Conservation (phyloP, 1,140 invertebrate species). For the Helicoverpa zea region DNA sequence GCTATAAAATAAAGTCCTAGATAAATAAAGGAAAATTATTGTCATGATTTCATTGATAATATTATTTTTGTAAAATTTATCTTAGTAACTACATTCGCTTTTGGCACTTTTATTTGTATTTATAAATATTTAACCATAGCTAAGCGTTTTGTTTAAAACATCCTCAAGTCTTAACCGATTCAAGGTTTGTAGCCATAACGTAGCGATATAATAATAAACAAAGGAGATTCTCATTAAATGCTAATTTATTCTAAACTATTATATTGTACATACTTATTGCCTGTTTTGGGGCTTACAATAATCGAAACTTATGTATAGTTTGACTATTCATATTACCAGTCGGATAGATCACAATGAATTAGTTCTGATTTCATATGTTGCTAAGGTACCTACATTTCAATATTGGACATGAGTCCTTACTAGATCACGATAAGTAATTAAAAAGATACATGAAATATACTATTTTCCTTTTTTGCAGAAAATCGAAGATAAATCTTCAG, state of each 20-base stretch:
- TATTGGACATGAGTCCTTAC: too few relatives aligned
- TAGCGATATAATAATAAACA: constrained; percentile 15
- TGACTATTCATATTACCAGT: background rate
- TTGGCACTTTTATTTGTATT: background rate
- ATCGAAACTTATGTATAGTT: constrained; percentile 2
- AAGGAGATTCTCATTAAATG: constrained; percentile 26
- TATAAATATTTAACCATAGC: background rate
- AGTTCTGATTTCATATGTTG: too few relatives aligned
- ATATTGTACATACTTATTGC: background rate
- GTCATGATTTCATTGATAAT: too few relatives aligned
- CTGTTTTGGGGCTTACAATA: constrained; percentile 17
- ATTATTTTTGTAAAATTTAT: too few relatives aligned
- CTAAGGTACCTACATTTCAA: too few relatives aligned
- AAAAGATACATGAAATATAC: background rate
- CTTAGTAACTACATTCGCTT: too few relatives aligned
- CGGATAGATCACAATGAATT: background rate
- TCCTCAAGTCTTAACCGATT: constrained; percentile 8
- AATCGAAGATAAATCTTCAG: constrained; percentile 69
- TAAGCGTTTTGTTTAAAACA: constrained; percentile 9
- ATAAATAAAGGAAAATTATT: too few relatives aligned
- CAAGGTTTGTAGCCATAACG: constrained; percentile 17
- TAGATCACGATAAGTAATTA: background rate
- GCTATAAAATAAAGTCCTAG: too few relatives aligned
- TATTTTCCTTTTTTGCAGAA: constrained; percentile 63
- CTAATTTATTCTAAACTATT: constrained; percentile 8